These are phyloP conservation scores for Epinotia nisella DNA, from an alignment of 2,888 invertebrate species.

Conservation along the genomic window DNA sequence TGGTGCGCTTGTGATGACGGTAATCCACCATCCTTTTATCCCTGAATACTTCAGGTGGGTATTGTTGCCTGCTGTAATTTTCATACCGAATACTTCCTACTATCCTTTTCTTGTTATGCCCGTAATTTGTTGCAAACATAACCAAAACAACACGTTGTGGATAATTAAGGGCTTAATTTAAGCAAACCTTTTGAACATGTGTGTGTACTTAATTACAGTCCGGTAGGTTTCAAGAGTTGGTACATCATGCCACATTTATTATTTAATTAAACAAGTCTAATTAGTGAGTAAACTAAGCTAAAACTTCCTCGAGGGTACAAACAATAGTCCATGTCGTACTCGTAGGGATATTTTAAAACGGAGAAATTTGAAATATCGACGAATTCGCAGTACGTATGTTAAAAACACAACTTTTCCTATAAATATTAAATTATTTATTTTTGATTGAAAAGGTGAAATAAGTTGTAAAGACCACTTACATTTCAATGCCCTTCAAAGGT, in stretches of 20 bases:
- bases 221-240: neutral
- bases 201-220: neutral
- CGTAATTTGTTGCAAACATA: constrained; percentile 25
- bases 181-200: constrained; percentile 18
- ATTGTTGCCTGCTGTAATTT: constrained; percentile 39
- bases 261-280: neutral
- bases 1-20: constrained; percentile 72
- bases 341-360: neutral
- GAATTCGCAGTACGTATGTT: no score
- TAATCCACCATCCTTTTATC: constrained; percentile 72
- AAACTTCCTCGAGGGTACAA: neutral
- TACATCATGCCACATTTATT: neutral
- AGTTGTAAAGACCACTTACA: no score
- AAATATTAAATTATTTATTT: no score
- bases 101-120: constrained; percentile 49
- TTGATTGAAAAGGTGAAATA: no score
- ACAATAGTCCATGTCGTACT: neutral
- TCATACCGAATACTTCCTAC: constrained; percentile 37
- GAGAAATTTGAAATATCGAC: neutral
- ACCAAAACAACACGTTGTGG: constrained; percentile 17
- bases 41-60: constrained; percentile 46
- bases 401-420: no score
- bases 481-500: no score
- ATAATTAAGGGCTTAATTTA: constrained; percentile 24
- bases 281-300: neutral